Base-by-base conservation (phyloP, 2,888 invertebrate genomes). In the Malthinus seriepunctatus region DNA sequence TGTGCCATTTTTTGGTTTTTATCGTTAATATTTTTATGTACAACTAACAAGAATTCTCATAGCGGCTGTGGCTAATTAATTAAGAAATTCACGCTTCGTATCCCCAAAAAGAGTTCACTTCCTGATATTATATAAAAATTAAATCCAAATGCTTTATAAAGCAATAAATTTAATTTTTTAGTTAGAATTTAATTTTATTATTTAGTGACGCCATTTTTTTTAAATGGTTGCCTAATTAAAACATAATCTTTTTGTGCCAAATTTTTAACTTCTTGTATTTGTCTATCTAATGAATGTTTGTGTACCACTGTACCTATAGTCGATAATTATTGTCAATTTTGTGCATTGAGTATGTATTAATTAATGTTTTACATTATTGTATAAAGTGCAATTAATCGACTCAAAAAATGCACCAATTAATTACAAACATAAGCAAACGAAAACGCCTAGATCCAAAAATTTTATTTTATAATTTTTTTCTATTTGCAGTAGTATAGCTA, bases 311-410 rank as follows among this genome's bases (percentile, higher is more conserved):
- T 23, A 23, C 23, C 23, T 23, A 14, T 10, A 46, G 32, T 50
- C 54, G 55, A 54, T 51, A 54, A 55, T 49, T 47, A 55, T 35
- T 54, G 46, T 46, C 46, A 23, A 9, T 42, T 23, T 14, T 15
- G 39, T 42, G 46, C 31, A 31, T 45, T 47, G 46, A 32, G 39
- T 35, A 14, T 38, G 39, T 32, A 46, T 32, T 47, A 42, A 56
- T 47, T 49, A 52, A 55, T 59, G 45, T 37, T 48, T 57, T 38
- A 50, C 42, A 53, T 23, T 23, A 58, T 54, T 59, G 51, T 56
- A 56, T 60, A 63, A 23, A 64, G 64, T 64, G 67, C 67, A 66
- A 67, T 67, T 67, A 66, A 53, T 61, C 60, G 63, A 63, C 47
- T 59, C 35, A 57, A 45, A 59, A 60, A 53, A 42, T 15, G 15